These are phyloP conservation scores for Synaphobranchus kaupii DNA, from an alignment of 2,797 vertebrate species.

Conservation along the genomic window DNA sequence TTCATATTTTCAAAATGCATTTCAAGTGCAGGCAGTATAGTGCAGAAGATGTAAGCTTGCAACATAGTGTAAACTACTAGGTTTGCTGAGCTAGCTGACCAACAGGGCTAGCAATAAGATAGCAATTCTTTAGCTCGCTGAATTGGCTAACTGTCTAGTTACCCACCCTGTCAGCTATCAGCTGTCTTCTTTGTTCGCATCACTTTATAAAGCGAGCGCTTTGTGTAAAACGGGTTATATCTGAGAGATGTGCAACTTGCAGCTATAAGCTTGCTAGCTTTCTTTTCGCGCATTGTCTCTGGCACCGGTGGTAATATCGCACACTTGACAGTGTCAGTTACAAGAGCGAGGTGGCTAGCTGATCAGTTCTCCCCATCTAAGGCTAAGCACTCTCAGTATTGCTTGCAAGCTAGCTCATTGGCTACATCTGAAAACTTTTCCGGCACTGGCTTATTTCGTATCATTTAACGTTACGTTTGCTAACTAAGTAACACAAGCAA, in stretches of 20 bases:
- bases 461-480: not conserved
- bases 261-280: not conserved
- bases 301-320: not conserved
- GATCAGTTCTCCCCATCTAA: not conserved
- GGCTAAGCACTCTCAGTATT: not conserved
- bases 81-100: not conserved
- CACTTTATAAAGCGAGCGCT: not conserved
- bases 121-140: not conserved
- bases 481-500: not conserved
- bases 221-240: not conserved
- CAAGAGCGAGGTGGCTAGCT: not conserved
- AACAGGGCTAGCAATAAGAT: not conserved
- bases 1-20: not conserved
- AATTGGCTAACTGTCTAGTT: conserved; percentile 16
- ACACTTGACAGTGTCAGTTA: not conserved
- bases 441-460: not conserved
- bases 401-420: not conserved
- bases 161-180: not conserved
- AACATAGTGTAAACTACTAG: not conserved
- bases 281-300: not conserved
- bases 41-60: not conserved
- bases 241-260: not conserved
- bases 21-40: too few species aligned
- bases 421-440: not conserved
- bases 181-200: not conserved